A percentile compares a stretch with the other conserved stretches of the same genome.
phyloP scores from a whole-genome alignment of 2,113 vertebrate species.

The Scortum barcoo region DNA sequence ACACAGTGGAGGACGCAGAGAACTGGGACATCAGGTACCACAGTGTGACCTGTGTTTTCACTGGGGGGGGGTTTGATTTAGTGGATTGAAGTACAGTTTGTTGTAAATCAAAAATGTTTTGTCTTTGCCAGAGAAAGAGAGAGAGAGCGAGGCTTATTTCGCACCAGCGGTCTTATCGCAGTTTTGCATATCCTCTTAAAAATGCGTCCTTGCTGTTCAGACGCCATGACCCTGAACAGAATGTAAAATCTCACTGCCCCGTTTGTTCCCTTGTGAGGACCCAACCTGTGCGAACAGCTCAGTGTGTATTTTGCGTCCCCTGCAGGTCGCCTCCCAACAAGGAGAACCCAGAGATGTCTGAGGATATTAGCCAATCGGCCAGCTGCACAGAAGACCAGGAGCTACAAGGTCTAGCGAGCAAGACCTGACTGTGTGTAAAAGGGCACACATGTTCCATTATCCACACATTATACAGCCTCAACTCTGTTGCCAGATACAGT shows the following conservation, averaged over 20 bases:
- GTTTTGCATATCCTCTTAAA: background rate
- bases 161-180: background rate
- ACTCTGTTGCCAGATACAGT: background rate
- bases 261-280: background rate
- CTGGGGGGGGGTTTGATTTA: background rate
- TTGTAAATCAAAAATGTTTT: background rate
- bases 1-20: constrained; percentile 86
- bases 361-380: constrained; percentile 38
- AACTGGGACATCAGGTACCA: constrained; percentile 73
- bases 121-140: too few species aligned
- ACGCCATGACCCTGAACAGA: background rate
- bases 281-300: background rate
- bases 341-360: constrained; percentile 42
- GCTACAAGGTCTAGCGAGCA: constrained; percentile 50
- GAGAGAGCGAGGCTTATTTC: background rate
- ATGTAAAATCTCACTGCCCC: background rate
- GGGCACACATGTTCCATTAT: background rate
- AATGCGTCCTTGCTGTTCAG: background rate
- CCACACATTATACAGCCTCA: constrained; percentile 1
- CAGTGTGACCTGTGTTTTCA: background rate
- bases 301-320: background rate
- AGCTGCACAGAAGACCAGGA: constrained; percentile 65
- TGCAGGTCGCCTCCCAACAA: constrained; percentile 54
- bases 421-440: constrained; percentile 27
- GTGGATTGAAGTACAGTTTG: background rate